These are phyloP conservation scores for Cerastis rubricosa DNA, from an alignment of 2,888 invertebrate species.

Conservation along the genomic window DNA sequence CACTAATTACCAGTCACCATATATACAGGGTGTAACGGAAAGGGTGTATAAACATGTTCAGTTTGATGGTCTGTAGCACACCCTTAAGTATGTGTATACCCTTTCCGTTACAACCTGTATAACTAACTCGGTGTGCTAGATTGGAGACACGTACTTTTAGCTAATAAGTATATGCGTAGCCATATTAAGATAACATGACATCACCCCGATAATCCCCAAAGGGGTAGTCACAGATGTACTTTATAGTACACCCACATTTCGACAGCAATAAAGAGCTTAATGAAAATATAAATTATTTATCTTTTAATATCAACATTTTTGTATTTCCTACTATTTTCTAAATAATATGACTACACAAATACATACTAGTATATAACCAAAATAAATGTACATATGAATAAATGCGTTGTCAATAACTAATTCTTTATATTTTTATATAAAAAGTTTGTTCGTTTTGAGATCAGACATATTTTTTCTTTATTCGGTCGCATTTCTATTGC, in stretches of 20 bases:
- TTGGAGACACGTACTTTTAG: not conserved
- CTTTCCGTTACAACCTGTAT: no score
- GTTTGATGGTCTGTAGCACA: no score
- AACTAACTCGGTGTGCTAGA: no score
- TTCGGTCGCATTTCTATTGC: slow-evolving; percentile 50
- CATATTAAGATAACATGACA: not conserved
- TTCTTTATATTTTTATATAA: slow-evolving; percentile 42
- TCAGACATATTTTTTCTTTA: slow-evolving; percentile 68
- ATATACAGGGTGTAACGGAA: no score
- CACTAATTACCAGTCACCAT: no score
- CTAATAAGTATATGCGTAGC: slow-evolving; percentile 31
- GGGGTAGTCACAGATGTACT: not conserved
- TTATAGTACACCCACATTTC: not conserved
- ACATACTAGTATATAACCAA: slow-evolving; percentile 37
- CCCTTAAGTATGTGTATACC: no score
- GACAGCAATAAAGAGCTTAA: not conserved
- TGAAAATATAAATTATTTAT: not conserved
- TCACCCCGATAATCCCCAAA: not conserved
- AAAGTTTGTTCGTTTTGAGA: slow-evolving; percentile 82
- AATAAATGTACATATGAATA: slow-evolving; percentile 42
- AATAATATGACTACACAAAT: slow-evolving; percentile 44
- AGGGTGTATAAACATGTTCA: no score
- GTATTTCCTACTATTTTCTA: not conserved
- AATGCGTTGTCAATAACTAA: slow-evolving; percentile 52
- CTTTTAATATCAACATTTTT: not conserved